Percentiles rank a stretch among this genome's conserved stretches.
Evolutionary conservation across 2,113 vertebrate species (phyloP).

Genomic region (Pituophis catenifer): DNA sequence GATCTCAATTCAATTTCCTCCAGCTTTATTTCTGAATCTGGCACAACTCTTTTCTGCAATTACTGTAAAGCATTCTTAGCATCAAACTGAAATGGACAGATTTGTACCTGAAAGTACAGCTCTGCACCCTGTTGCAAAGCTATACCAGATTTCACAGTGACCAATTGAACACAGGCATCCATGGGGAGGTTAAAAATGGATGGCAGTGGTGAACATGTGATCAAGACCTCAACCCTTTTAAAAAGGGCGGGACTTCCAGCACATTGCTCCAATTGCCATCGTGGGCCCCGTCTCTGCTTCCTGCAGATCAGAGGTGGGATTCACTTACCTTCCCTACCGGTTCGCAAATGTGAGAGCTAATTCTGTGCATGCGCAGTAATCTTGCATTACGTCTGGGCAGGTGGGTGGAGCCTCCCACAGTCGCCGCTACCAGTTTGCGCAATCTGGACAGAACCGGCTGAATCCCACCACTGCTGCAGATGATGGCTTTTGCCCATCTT

Average conservation of each 20-base stretch:
- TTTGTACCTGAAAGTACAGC: background rate
- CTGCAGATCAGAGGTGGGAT: background rate
- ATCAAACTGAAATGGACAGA: background rate
- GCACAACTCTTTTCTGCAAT: background rate
- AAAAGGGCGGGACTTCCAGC: background rate
- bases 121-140: background rate
- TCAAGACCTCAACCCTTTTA: background rate
- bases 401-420: too few species aligned
- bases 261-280: background rate
- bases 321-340: too few species aligned
- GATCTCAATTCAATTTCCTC: background rate
- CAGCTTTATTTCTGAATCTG: conserved; percentile 2
- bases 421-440: too few species aligned
- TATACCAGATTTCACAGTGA: background rate
- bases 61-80: background rate
- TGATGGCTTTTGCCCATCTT: background rate
- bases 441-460: too few species aligned
- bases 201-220: background rate
- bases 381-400: too few species aligned
- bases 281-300: background rate
- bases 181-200: background rate
- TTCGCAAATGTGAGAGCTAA: too few species aligned
- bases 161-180: background rate
- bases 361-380: too few species aligned
- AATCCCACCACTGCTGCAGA: background rate